Evolutionary conservation across 2,797 vertebrate species (phyloP), one percentile per base, ranked within the genome.

Genomic region (Kryptopterus vitreolus): DNA sequence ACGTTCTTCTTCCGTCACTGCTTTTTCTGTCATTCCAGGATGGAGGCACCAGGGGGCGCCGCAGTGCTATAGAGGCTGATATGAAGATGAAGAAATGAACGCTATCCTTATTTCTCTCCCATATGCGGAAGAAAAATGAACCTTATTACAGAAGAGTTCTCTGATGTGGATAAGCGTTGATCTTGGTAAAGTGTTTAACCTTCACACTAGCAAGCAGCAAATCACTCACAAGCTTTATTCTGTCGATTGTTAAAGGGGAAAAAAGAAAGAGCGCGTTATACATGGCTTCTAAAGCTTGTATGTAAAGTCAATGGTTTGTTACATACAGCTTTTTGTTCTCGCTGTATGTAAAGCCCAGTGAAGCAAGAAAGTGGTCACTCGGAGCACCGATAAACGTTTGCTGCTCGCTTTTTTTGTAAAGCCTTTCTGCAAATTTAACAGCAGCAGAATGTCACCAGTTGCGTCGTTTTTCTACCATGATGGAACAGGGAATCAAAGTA

Each of bases 61-160:
- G 98, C 84, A 99, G 97, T 85, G 98, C 98, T 88, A 99, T 99
- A 82, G 98, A 99, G 91, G 98, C 98, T 0, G 98, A 99, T 89
- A 95, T 99, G 94, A 99, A 99, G 91, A 99, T 99, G 98, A 99
- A 99, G 93, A 99, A 99, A 88, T 99, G 68, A 83, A 24, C 31
- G 38, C 18, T 53, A 9, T n/a, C 20, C 22, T 22, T 57, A 10
- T 48, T 5, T 22, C 63, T 35, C 18, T 3, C 18, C 66, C 13
- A 10, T 43, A 10, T 6, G 38, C 38, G 2, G 38, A 43, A 43
- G n/a, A 43, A 48, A 24, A 48, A 29, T 50, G 43, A 48, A 38
- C 12, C 52, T 73, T 71, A 71, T 22, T 15, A 10, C 24, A 69
- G 16, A 29, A 69, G 15, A 48, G 57, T 24, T 11, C 10, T 59